Evolutionary conservation across 2,113 vertebrate genomes (phyloP).

Genomic region (Chloropsis cyanopogon): DNA sequence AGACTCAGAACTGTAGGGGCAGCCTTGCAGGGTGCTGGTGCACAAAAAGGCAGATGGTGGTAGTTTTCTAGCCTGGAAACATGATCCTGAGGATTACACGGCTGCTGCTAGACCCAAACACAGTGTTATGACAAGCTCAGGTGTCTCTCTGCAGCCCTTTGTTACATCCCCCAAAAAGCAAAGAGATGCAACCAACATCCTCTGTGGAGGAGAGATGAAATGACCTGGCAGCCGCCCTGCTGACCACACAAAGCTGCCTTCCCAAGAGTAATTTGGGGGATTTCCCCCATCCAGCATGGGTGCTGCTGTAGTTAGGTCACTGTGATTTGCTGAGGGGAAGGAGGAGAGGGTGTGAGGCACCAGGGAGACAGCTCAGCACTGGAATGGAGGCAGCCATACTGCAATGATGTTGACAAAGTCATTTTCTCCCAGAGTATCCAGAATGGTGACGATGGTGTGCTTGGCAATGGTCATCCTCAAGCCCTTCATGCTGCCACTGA

Average conservation of each 20-base stretch:
- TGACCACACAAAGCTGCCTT: not conserved
- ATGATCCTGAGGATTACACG: not conserved
- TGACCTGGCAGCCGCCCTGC: not conserved
- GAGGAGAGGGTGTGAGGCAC: not conserved
- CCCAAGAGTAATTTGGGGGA: not conserved
- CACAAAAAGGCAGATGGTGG: not conserved
- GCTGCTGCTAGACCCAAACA: not conserved
- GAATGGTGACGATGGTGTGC: constrained; percentile 89
- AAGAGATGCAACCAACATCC: not conserved
- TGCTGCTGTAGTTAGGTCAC: not conserved
- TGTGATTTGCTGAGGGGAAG: not conserved
- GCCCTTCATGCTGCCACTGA: constrained; percentile 97
- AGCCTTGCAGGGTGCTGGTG: not conserved
- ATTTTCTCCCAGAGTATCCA: constrained; percentile 95
- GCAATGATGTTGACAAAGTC: constrained; percentile 96
- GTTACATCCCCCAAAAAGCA: not conserved
- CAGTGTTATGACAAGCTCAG: too few relatives aligned
- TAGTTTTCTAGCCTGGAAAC: not conserved
- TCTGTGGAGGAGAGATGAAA: not conserved
- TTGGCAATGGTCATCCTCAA: constrained; percentile 91
- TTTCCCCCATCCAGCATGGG: not conserved
- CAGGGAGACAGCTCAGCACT: not conserved
- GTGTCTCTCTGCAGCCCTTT: not conserved
- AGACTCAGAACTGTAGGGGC: not conserved
- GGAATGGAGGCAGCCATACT: constrained; percentile 61